Evolutionary conservation across 1,140 invertebrate genomes (phyloP), one percentile per base, ranked within the genome.

Genomic region (Drosophila orena): DNA sequence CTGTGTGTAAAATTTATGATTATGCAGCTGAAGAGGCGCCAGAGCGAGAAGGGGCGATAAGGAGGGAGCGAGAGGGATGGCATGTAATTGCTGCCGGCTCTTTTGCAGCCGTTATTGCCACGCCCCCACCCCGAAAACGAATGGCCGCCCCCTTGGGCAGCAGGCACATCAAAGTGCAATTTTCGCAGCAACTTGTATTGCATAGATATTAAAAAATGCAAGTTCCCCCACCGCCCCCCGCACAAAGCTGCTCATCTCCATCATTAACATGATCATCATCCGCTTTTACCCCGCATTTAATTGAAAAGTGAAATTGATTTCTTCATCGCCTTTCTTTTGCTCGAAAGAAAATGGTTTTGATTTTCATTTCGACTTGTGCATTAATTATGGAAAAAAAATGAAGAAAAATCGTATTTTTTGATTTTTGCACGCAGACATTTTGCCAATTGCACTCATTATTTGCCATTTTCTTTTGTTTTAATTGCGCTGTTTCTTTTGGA

Each of bases 231-330:
- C 10, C 24, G 2, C 40, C 24, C 8, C 6, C 14, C 2, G 15
- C 35, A 22, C 15, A 49, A 52, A 57, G 30, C 56, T 14, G 42
- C 24, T 64, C 58, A 65, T 65, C 61, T 37, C 37, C 61, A 47
- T 69, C 22, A 43, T 69, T 53, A 68, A 44, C 49, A 70, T 17
- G 17, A 17, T 55, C 49, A 47, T 46, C 44, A 24, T 17, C 20
- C 17, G 38, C 24, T 50, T 55, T 56, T 57, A 40, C 35, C 17
- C 30, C 12, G 43, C 46, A 60, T 75, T 83, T 84, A 80, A 84
- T 85, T 85, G 65, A 85, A 84, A 84, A 84, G 81, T 84, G 81
- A 84, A 84, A 84, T 85, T 84, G 81, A 84, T 85, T 55, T 70
- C 65, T 38, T 37, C 24, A 30, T 61, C 61, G 27, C 7, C 22